These are phyloP conservation scores for Notothenia rossii DNA, from an alignment of 2,113 vertebrate species.

Conservation along the genomic window DNA sequence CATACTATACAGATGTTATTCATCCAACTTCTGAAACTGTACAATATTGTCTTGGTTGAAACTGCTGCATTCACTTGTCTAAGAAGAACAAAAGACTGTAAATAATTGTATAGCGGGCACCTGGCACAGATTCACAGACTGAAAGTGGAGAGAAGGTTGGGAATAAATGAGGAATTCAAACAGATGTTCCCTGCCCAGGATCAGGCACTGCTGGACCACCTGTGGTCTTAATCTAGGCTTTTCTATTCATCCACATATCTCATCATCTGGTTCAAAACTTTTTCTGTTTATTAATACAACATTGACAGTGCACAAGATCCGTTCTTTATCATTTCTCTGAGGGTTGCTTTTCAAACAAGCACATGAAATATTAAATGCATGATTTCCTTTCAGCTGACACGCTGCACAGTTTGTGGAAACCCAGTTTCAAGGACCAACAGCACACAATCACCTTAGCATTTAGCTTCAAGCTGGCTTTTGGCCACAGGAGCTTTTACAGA, in stretches of 20 bases:
- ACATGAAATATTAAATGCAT: conserved; percentile 16
- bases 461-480: conserved; percentile 48
- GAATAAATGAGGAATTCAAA: conserved; percentile 36
- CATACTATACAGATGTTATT: not conserved
- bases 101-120: not conserved
- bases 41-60: not conserved
- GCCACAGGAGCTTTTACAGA: conserved; percentile 61
- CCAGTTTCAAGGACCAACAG: conserved; percentile 16
- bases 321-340: conserved; percentile 12
- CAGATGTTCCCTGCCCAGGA: conserved; percentile 3
- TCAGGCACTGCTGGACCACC: conserved; percentile 41
- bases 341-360: not conserved
- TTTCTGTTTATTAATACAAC: not conserved
- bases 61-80: not conserved
- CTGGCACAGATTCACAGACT: not conserved
- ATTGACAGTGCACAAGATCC: not conserved
- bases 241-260: conserved; percentile 54
- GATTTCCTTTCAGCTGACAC: conserved; percentile 2
- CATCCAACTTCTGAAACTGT: not conserved
- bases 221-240: conserved; percentile 45
- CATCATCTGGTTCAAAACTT: conserved; percentile 20
- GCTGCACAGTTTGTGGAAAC: conserved; percentile 17
- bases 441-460: conserved; percentile 38
- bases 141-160: not conserved
- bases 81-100: not conserved